Percentiles rank a stretch among this genome's conserved stretches.
Conservation (phyloP, 2,888 invertebrate genomes). For the Scrobipalpa costella region DNA sequence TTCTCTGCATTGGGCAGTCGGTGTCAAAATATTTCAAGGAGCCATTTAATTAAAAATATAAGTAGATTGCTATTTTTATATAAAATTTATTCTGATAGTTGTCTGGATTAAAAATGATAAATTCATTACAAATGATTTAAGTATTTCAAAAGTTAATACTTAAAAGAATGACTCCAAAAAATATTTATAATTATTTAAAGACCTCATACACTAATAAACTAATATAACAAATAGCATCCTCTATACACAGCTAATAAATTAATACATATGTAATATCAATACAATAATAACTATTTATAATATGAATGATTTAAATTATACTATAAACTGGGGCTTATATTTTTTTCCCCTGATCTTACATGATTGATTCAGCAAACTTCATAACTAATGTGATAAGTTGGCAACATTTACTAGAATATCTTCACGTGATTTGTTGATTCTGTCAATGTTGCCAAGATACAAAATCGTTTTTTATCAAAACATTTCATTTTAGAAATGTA, state of each 20-base stretch:
- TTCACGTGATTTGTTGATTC: not conserved
- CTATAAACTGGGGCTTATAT: not conserved
- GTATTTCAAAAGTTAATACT: too few relatives aligned
- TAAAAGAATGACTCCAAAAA: conserved; percentile 4
- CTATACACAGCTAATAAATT: conserved; percentile 20
- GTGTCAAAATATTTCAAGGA: conserved; percentile 6
- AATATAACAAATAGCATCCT: conserved; percentile 7
- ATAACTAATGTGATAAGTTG: not conserved
- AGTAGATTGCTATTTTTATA: too few relatives aligned
- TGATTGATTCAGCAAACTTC: not conserved
- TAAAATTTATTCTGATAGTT: too few relatives aligned
- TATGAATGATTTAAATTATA: conserved; percentile 11
- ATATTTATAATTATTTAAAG: not conserved
- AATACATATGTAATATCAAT: conserved; percentile 27
- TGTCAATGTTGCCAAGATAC: not conserved
- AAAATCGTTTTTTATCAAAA: not conserved
- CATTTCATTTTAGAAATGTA: not conserved
- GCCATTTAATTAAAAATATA: not conserved
- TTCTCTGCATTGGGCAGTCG: not conserved
- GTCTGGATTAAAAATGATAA: too few relatives aligned
- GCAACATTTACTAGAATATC: not conserved
- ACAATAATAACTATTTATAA: conserved; percentile 16
- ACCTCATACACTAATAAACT: conserved; percentile 8
- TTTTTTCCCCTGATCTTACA: not conserved
- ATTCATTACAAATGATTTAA: not conserved